These are phyloP conservation scores for Mugil cephalus DNA, from an alignment of 2,113 vertebrate species.

Conservation along the genomic window DNA sequence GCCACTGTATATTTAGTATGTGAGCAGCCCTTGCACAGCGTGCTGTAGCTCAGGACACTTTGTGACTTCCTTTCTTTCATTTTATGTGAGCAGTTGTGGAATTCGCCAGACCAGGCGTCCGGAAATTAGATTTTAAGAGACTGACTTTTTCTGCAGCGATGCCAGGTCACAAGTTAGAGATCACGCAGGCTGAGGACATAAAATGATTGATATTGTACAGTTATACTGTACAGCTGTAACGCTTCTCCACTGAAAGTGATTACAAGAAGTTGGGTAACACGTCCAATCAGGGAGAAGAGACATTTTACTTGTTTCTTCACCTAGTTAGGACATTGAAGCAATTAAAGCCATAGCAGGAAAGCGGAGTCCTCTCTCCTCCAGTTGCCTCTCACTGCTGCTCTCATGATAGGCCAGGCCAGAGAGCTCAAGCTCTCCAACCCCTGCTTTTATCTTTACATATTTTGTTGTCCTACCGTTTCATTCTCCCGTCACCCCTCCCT, in stretches of 20 bases:
- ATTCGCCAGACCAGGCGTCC: constrained; percentile 16
- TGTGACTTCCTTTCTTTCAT: constrained; percentile 22
- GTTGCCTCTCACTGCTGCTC: constrained; percentile 34
- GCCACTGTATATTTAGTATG: not conserved
- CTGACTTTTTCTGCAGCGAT: not conserved
- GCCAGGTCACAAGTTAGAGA: not conserved
- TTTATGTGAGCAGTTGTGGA: constrained; percentile 15
- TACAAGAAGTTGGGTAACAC: too few relatives aligned
- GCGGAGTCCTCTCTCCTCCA: not conserved
- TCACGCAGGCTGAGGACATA: not conserved
- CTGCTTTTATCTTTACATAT: constrained; percentile 6
- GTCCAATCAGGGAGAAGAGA: not conserved
- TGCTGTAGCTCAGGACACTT: constrained; percentile 1
- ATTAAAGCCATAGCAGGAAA: constrained; percentile 29
- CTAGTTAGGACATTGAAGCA: constrained; percentile 20
- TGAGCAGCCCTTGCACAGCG: not conserved
- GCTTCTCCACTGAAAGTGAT: not conserved
- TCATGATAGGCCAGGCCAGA: constrained; percentile 55
- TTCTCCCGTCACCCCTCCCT: not conserved
- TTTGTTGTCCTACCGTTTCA: not conserved
- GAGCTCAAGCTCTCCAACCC: constrained; percentile 14
- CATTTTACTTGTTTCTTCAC: constrained; percentile 20
- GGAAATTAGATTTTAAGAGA: constrained; percentile 41
- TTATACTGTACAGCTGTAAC: not conserved
- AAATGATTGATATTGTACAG: not conserved